A percentile compares a stretch with the other conserved stretches of the same genome.
Evolutionary conservation across 2,888 invertebrate species (phyloP).

Genomic region (Acronicta alni): DNA sequence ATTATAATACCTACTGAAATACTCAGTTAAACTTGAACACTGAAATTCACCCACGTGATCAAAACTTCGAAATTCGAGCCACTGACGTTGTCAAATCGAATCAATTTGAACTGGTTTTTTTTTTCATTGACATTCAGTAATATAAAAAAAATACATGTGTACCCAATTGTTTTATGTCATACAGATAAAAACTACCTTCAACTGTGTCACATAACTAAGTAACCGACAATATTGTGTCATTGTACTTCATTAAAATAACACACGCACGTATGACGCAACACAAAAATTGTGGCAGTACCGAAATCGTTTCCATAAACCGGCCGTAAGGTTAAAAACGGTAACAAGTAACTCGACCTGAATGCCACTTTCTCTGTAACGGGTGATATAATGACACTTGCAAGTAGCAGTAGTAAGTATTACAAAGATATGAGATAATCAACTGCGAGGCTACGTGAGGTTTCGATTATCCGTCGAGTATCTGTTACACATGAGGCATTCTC

Average conservation of each 20-base stretch:
- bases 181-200: not conserved
- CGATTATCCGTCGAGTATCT: too few species aligned
- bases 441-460: too few species aligned
- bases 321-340: conserved; percentile 31
- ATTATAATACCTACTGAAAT: too few species aligned
- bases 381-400: conserved; percentile 15
- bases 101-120: too few species aligned
- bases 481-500: too few species aligned
- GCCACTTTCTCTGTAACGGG: conserved; percentile 31
- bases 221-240: conserved; percentile 14
- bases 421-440: not conserved
- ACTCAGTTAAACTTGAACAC: too few species aligned
- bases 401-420: not conserved
- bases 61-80: too few species aligned
- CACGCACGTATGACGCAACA: conserved; percentile 5
- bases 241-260: conserved; percentile 14
- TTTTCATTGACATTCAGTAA: too few species aligned
- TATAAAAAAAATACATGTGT: too few species aligned
- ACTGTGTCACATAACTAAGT: not conserved
- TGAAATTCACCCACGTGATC: too few species aligned
- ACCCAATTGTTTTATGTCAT: not conserved
- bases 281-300: conserved; percentile 16
- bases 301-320: conserved; percentile 20
- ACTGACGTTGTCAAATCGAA: too few species aligned
- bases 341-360: conserved; percentile 27